Conservation (phyloP, 2,797 vertebrate genomes). For the Lacerta agilis region DNA sequence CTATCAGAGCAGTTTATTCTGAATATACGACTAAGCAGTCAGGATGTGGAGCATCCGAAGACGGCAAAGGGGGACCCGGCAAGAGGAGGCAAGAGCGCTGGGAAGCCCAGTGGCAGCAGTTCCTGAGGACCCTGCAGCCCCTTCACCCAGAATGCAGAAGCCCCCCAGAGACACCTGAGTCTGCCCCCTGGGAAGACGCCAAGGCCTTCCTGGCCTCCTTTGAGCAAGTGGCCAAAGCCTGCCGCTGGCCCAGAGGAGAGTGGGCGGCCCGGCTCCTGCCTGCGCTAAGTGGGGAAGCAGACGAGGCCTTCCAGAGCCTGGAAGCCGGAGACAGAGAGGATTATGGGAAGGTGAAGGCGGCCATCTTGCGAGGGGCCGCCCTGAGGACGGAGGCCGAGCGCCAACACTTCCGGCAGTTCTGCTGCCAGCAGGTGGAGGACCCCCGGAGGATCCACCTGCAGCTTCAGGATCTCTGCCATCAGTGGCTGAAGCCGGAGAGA, state of each 20-base stretch:
- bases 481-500: neutral
- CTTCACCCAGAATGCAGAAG: neutral
- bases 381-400: neutral
- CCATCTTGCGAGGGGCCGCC: neutral
- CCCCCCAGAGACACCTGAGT: neutral
- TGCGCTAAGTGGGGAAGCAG: neutral
- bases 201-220: neutral
- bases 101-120: slow-evolving; percentile 7
- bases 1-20: neutral
- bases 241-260: neutral
- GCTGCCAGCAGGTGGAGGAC: slow-evolving; percentile 8
- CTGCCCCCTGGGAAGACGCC: neutral
- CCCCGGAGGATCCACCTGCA: slow-evolving; percentile 25
- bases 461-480: slow-evolving; percentile 29
- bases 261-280: neutral
- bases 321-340: no score
- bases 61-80: neutral
- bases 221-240: neutral
- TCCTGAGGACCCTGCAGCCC: neutral
- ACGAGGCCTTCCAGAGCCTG: no score
- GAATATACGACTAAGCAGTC: neutral
- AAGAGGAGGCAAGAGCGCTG: neutral
- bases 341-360: no score
- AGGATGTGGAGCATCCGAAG: neutral
- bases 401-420: slow-evolving; percentile 21